These are phyloP conservation scores for Apamea crenata DNA, from an alignment of 2,888 invertebrate species.

Conservation along the genomic window DNA sequence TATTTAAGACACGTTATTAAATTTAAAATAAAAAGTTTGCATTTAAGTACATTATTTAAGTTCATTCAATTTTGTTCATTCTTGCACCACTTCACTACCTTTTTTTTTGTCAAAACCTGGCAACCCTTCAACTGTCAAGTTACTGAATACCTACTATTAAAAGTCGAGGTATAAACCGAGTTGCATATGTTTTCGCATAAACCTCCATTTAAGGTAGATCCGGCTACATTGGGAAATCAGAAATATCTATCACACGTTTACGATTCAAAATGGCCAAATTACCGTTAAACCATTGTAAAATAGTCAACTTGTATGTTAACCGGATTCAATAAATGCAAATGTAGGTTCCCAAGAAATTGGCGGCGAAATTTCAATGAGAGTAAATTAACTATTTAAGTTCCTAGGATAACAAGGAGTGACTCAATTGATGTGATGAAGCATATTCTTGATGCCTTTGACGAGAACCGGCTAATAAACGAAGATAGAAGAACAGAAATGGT, in stretches of 20 bases:
- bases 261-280: slow-evolving; percentile 16
- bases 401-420: slow-evolving; percentile 44
- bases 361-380: slow-evolving; percentile 56
- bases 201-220: slow-evolving; percentile 25
- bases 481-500: slow-evolving; percentile 7
- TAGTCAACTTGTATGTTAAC: background rate
- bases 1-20: too few relatives aligned
- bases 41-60: too few relatives aligned
- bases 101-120: too few relatives aligned
- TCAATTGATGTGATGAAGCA: slow-evolving; percentile 17
- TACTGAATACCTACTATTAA: too few relatives aligned
- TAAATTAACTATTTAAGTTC: slow-evolving; percentile 51
- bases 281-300: slow-evolving; percentile 19
- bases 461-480: slow-evolving; percentile 45
- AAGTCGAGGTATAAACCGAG: background rate
- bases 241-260: slow-evolving; percentile 9
- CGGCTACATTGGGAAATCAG: slow-evolving; percentile 9
- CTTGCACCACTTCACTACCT: too few relatives aligned
- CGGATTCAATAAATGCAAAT: slow-evolving; percentile 23
- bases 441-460: slow-evolving; percentile 34
- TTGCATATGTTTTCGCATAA: slow-evolving; percentile 24
- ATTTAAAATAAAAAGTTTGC: too few relatives aligned
- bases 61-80: too few relatives aligned
- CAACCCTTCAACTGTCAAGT: too few relatives aligned
- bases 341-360: slow-evolving; percentile 34